Percentiles rank a stretch among this genome's conserved stretches.
Evolutionary conservation across 2,888 invertebrate species (phyloP).

Genomic region (Synergus japonicus): DNA sequence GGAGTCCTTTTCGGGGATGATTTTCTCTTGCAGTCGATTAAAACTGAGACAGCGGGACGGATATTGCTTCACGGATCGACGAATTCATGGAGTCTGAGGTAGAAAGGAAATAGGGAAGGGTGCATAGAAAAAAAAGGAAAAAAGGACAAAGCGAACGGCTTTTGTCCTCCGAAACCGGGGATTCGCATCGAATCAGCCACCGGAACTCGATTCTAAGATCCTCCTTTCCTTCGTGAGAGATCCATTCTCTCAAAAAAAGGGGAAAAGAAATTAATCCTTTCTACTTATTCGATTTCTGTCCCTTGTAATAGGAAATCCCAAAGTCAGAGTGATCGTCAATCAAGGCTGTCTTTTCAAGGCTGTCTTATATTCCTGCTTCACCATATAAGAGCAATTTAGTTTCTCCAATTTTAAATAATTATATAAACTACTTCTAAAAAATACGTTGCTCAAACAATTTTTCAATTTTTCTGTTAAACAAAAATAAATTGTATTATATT

Average conservation of each 20-base stretch:
- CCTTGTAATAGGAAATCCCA: constrained; percentile 1
- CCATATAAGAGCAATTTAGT: no score
- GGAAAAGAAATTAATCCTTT: constrained; percentile 18
- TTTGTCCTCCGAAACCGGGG: constrained; percentile 44
- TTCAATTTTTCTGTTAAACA: no score
- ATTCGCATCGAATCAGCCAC: constrained; percentile 51
- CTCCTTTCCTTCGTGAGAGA: constrained; percentile 32
- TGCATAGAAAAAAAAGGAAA: constrained; percentile 47
- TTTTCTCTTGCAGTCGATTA: constrained; percentile 56
- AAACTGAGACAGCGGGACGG: constrained; percentile 56
- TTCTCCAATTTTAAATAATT: no score
- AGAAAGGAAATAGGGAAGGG: constrained; percentile 46
- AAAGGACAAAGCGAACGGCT: constrained; percentile 50
- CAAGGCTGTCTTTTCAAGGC: constrained; percentile 9
- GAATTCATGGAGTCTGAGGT: constrained; percentile 45
- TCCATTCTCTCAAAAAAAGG: neutral
- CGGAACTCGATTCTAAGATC: constrained; percentile 55
- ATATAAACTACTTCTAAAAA: no score
- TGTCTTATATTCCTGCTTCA: neutral
- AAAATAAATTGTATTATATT: no score
- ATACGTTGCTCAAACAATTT: no score
- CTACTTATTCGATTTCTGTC: constrained; percentile 29
- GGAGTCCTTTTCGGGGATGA: constrained; percentile 44
- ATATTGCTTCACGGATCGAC: constrained; percentile 62
- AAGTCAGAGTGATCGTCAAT: constrained; percentile 8